Conservation (phyloP, 2,113 vertebrate genomes). For the Coreoperca whiteheadi region DNA sequence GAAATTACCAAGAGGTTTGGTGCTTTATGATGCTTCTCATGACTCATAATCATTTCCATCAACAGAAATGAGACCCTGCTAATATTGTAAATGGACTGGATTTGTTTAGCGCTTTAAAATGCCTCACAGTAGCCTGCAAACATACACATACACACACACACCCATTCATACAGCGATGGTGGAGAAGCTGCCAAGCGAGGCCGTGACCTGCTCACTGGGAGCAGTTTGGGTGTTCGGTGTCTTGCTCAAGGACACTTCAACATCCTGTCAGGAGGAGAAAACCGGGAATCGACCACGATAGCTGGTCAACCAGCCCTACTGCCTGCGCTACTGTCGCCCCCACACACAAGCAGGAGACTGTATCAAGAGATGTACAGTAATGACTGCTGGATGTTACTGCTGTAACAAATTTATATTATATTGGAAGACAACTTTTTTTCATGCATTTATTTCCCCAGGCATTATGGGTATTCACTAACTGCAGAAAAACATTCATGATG, state of each 20-base stretch:
- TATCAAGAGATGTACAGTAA: neutral
- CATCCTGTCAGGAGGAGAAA: conserved; percentile 19
- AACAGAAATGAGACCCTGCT: conserved; percentile 26
- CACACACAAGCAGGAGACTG: conserved; percentile 12
- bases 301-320: neutral
- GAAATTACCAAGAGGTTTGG: conserved; percentile 15
- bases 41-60: conserved; percentile 37
- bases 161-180: neutral
- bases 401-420: conserved; percentile 26
- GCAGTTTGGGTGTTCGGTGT: conserved; percentile 24
- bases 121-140: conserved; percentile 1
- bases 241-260: conserved; percentile 50
- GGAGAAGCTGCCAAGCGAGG: conserved; percentile 57
- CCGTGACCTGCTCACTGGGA: conserved; percentile 36
- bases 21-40: conserved; percentile 31
- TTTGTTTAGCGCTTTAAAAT: conserved; percentile 4
- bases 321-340: neutral
- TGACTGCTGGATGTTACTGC: conserved; percentile 24
- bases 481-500: conserved; percentile 63
- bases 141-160: neutral
- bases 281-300: neutral
- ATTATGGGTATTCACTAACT: conserved; percentile 57
- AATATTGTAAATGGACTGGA: conserved; percentile 29
- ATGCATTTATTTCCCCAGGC: conserved; percentile 74
- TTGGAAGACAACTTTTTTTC: conserved; percentile 78